A percentile compares a stretch with the other conserved stretches of the same genome.
Conservation (phyloP, 2,113 vertebrate genomes). For the Sturnira hondurensis region DNA sequence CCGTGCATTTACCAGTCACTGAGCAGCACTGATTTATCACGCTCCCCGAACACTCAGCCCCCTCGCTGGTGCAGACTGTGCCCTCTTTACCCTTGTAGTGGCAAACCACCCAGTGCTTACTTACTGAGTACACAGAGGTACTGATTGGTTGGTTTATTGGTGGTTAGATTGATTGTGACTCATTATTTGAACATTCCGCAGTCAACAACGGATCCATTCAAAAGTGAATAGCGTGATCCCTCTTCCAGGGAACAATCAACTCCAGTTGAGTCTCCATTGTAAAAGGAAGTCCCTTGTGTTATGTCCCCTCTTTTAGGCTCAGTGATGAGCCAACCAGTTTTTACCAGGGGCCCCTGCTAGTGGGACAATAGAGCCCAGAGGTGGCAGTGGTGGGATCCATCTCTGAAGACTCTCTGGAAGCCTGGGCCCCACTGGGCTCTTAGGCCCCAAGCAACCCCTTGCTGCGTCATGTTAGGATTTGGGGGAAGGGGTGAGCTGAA, state of each 20-base stretch:
- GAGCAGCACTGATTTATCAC: rapidly evolving
- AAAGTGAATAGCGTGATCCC: not conserved
- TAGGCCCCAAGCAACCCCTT: not conserved
- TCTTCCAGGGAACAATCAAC: not conserved
- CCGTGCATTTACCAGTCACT: too few relatives aligned
- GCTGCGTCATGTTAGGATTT: not conserved
- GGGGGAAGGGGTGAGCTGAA: not conserved
- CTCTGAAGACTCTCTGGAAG: not conserved
- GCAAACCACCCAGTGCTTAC: not conserved
- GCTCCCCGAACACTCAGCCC: not conserved
- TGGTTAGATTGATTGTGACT: not conserved
- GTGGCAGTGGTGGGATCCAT: not conserved
- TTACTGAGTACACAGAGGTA: not conserved
- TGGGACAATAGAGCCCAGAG: not conserved
- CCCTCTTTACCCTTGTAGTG: not conserved
- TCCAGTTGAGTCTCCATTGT: not conserved
- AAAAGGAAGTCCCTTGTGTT: not conserved
- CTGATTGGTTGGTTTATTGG: not conserved
- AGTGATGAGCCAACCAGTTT: not conserved
- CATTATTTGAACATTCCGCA: not conserved
- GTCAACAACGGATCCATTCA: not conserved
- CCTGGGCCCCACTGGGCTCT: not conserved
- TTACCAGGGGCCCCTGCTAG: not conserved
- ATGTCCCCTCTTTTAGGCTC: not conserved
- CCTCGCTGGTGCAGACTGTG: rapidly evolving